These are phyloP conservation scores for Myrmophylax atrothorax DNA, from an alignment of 2,113 vertebrate species.

Conservation along the genomic window DNA sequence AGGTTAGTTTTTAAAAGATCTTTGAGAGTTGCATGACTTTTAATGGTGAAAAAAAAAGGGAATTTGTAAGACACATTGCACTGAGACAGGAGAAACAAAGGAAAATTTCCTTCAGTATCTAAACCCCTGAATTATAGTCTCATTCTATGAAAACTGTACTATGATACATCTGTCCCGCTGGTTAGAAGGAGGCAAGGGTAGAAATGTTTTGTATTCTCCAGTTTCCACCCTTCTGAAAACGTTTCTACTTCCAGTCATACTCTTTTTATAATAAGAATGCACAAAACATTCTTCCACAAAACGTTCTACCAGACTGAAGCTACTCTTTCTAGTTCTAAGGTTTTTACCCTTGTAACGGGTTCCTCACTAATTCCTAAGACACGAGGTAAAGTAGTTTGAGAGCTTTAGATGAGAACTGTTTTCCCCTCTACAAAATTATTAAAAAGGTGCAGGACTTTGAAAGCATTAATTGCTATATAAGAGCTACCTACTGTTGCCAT, in stretches of 20 bases:
- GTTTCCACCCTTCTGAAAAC: neutral
- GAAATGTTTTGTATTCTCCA: neutral
- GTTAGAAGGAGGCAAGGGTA: neutral
- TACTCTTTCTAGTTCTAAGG: neutral
- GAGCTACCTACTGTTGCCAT: neutral
- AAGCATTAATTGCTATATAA: neutral
- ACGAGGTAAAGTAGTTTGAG: neutral
- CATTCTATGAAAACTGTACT: neutral
- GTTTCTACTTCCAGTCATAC: neutral
- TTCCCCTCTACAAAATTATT: neutral
- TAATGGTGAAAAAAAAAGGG: neutral
- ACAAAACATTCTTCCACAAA: neutral
- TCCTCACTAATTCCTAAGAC: neutral
- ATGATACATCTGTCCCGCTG: neutral
- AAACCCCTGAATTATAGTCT: neutral
- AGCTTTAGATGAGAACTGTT: neutral
- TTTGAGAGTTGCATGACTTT: neutral
- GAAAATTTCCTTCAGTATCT: neutral
- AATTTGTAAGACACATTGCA: neutral
- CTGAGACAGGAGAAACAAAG: neutral
- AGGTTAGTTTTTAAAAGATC: neutral
- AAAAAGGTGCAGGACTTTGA: neutral
- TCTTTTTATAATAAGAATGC: neutral
- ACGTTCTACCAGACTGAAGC: neutral
- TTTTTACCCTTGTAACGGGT: neutral